Evolutionary conservation across 2,797 vertebrate genomes (phyloP).

Genomic region (Knipowitschia caucasica): DNA sequence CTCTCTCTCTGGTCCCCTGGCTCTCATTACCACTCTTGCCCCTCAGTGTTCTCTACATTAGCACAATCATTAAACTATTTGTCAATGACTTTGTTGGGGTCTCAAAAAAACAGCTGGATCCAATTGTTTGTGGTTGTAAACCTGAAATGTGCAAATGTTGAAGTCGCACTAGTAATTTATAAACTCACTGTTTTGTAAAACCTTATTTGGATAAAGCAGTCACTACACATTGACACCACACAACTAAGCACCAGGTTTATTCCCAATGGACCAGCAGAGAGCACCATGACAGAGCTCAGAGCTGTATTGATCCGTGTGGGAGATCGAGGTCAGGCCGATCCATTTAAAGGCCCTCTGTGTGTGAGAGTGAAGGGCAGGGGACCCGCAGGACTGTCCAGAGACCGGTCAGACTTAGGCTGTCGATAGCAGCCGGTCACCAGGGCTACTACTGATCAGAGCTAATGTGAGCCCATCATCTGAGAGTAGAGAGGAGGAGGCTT

Average conservation of each 20-base stretch:
- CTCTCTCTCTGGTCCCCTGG: too few relatives aligned
- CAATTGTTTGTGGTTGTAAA: too few relatives aligned
- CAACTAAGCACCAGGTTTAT: slow-evolving; percentile 18
- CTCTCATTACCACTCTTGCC: too few relatives aligned
- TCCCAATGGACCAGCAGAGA: slow-evolving; percentile 28
- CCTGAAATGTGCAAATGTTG: too few relatives aligned
- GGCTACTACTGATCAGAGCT: slow-evolving; percentile 50
- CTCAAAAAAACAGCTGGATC: too few relatives aligned
- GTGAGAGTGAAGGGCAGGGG: slow-evolving; percentile 15
- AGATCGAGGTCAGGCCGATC: slow-evolving; percentile 54
- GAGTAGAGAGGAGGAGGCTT: slow-evolving; percentile 29
- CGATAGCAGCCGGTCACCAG: slow-evolving; percentile 38
- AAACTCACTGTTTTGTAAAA: too few relatives aligned
- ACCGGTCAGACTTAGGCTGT: slow-evolving; percentile 30
- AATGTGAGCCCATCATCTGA: slow-evolving; percentile 42
- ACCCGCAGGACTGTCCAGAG: slow-evolving; percentile 23
- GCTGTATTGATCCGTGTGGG: slow-evolving; percentile 47
- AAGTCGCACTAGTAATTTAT: too few relatives aligned
- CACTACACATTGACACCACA: slow-evolving; percentile 2
- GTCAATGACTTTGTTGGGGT: too few relatives aligned
- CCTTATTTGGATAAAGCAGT: too few relatives aligned
- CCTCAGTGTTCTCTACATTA: too few relatives aligned
- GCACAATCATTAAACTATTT: too few relatives aligned
- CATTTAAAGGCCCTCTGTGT: slow-evolving; percentile 36
- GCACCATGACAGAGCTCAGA: slow-evolving; percentile 12